Evolutionary conservation across 2,113 vertebrate genomes (phyloP).

Genomic region (Dicerorhinus sumatrensis): DNA sequence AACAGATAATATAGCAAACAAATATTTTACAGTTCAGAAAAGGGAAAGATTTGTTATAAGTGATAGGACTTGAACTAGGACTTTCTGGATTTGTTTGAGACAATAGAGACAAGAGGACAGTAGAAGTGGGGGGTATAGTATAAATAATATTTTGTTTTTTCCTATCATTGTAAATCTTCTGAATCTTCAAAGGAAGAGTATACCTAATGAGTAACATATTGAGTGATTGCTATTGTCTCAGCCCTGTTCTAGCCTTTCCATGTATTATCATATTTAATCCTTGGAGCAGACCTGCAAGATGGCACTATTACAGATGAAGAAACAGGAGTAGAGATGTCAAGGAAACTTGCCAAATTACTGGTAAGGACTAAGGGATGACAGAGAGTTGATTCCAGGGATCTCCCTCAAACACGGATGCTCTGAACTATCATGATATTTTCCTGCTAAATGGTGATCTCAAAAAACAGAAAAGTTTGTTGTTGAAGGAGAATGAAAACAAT

Average conservation of each 20-base stretch:
- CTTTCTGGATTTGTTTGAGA: not conserved
- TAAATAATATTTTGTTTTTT: not conserved
- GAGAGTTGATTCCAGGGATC: not conserved
- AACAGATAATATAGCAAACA: not conserved
- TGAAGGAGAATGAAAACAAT: not conserved
- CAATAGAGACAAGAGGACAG: not conserved
- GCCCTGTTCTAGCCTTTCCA: not conserved
- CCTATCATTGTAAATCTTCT: not conserved
- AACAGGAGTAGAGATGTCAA: not conserved
- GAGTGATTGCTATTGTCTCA: not conserved
- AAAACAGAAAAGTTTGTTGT: not conserved
- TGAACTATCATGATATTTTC: not conserved
- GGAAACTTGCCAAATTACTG: not conserved
- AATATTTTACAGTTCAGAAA: not conserved
- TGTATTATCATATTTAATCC: not conserved
- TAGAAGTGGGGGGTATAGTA: not conserved
- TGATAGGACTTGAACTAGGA: not conserved
- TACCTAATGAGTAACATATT: not conserved
- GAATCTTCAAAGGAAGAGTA: not conserved
- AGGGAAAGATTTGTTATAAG: not conserved
- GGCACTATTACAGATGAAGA: not conserved
- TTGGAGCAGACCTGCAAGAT: not conserved
- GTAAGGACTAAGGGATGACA: not conserved
- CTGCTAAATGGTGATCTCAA: not conserved
- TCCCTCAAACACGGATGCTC: not conserved